Base-by-base conservation (phyloP, 2,888 invertebrate genomes). In the Chouioia cunea region DNA sequence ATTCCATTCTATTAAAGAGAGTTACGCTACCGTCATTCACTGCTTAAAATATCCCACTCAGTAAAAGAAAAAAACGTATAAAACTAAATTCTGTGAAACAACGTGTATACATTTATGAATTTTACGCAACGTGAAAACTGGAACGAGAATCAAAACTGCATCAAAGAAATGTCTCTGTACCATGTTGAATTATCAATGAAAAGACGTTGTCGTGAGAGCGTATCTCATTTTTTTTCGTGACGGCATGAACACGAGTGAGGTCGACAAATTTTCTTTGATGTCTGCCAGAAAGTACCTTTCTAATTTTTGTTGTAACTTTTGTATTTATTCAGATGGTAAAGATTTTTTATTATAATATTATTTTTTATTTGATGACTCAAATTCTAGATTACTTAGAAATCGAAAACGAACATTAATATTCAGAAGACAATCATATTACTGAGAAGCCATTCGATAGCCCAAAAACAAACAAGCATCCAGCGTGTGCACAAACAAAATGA, bases 151-250 rank as follows among this genome's bases (percentile, higher is more conserved):
- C 52, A 59, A 59, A 44, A 47, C 44, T 36, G 52, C 15, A n/a
- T 22, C 23, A 47, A 48, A 47, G 44, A 4, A 47, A 47, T 47
- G 57, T n/a, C 15, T 47, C n/a, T 23, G 58, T 47, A 56, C 53
- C 52, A 27, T 43, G 47, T 64, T 64, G 47, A 69, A 69, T 69
- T 69, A 69, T 58, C 64, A 69, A 69, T 58, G 58, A 59, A 10
- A 63, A 57, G 57, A 18, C 46, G 27, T n/a, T 46, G 46, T 48
- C 56, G 36, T 8, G 22, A 47, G 44, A 44, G 20, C 15, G 43
- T 16, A 15, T 8, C 12, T 44, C 36, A 1, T 14, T 52, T n/a
- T 36, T 36, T 36, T 46, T 23, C 63, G 20, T 58, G 43, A 56
- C 56, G 6, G 36, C 36, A 36, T 47, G 46, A 15, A 16, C 22